Base-by-base conservation (phyloP, 2,113 vertebrate species). In the Erinaceus europaeus region DNA sequence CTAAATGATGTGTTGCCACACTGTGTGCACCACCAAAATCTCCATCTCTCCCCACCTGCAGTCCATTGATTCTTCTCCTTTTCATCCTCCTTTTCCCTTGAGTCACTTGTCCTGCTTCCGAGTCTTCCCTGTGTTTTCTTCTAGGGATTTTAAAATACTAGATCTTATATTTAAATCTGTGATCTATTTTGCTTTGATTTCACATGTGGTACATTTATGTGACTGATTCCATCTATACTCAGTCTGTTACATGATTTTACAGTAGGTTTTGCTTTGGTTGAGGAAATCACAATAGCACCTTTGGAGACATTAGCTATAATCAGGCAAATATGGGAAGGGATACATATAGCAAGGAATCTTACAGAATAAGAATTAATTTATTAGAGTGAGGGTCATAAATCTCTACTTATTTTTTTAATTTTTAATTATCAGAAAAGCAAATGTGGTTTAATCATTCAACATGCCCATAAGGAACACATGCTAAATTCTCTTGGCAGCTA, bases 381-480 rank as follows among this genome's bases (percentile, higher is more conserved):
- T 15, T 72, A 57, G 46, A 9, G 42, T 17, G 14, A 27, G 12
- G 53, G 23, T 3, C 25, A 59, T 52, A 72, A 67, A 48, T 78
- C 59, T 68, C 40, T 59, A 3, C 57, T 82, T 82, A 77, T 86
- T 44, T 38, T 76, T 25, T 6, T 61, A 13, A 72, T 76, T 75
- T 36, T 67, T 75, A 61, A 29, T 81, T 85, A 68, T 40, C 61
- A 73, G 42, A 77, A 59, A 72, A 87, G n/a, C 18, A 75, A 86
- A 86, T 68, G n/a, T 72, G 90, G 15, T 59, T 81, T 86, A 59
- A 53, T 72, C 78, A 74, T 91, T 78, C 21, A 87, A 9, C 42
- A 64, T 89, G 9, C 25, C 12, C 10, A 50, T 62, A 27, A 13
- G 11, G 42, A 71, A 81, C 29, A 57, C 40, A 32, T 81, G 40